Conservation (phyloP, 2,113 vertebrate genomes). For the Eurypyga helias region DNA sequence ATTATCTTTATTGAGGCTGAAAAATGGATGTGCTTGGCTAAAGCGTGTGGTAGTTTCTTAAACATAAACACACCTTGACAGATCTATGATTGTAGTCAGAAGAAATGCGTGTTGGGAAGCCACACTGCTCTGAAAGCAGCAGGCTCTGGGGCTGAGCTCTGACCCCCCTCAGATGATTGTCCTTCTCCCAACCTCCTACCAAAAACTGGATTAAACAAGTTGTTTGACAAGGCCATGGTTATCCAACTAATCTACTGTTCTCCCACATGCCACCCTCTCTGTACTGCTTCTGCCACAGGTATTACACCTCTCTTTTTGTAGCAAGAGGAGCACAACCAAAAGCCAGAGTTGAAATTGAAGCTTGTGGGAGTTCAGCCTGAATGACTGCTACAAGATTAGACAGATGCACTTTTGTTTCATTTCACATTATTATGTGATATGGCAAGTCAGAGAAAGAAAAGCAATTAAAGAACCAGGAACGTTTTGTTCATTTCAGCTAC, state of each 20-base stretch:
- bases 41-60: not conserved
- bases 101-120: not conserved
- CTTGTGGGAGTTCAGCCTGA: not conserved
- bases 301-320: not conserved
- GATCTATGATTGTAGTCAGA: not conserved
- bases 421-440: not conserved
- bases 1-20: not conserved
- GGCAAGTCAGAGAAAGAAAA: slow-evolving; percentile 25
- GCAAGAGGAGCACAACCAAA: not conserved
- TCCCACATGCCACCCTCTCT: not conserved
- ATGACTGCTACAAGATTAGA: slow-evolving; percentile 3
- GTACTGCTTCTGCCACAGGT: not conserved
- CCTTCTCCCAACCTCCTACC: not conserved
- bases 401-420: slow-evolving; percentile 29
- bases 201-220: not conserved
- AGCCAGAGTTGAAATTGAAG: not conserved
- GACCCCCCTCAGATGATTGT: not conserved
- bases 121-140: not conserved
- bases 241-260: not conserved
- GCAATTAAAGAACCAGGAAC: slow-evolving; percentile 47
- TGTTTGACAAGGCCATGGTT: not conserved
- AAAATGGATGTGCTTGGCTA: not conserved
- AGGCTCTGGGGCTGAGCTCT: not conserved
- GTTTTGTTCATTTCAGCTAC: slow-evolving; percentile 41
- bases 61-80: not conserved